phyloP scores from a whole-genome alignment of 2,888 invertebrate genomes.

The Heliconius cydno region DNA sequence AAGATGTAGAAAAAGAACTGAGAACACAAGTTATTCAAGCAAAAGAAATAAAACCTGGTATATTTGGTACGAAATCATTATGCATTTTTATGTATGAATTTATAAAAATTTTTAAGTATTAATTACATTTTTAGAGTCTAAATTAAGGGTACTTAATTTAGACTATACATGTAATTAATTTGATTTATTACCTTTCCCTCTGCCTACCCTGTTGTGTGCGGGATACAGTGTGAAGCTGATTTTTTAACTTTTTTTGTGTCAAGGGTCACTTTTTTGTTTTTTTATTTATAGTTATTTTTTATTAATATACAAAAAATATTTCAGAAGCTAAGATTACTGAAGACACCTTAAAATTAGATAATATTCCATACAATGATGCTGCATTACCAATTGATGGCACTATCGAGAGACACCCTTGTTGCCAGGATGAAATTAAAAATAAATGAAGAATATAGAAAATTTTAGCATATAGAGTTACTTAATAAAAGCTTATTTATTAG shows the following conservation, averaged over 20 bases:
- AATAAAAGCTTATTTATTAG: constrained; percentile 11
- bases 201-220: no score
- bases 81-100: no score
- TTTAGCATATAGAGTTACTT: background rate
- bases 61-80: constrained; percentile 79
- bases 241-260: no score
- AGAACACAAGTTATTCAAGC: constrained; percentile 90
- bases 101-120: background rate
- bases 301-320: constrained; percentile 54
- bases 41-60: constrained; percentile 85
- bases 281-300: background rate
- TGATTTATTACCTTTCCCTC: no score
- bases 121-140: no score
- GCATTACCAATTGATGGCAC: constrained; percentile 69
- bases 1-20: constrained; percentile 88
- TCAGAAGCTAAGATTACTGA: constrained; percentile 84
- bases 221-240: no score
- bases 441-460: constrained; percentile 49
- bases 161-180: no score
- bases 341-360: constrained; percentile 85
- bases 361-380: constrained; percentile 84
- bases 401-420: constrained; percentile 55
- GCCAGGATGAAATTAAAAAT: constrained; percentile 61
- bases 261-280: no score
- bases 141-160: no score